phyloP scores from a whole-genome alignment of 2,113 vertebrate genomes.

The Charadrius vociferus region DNA sequence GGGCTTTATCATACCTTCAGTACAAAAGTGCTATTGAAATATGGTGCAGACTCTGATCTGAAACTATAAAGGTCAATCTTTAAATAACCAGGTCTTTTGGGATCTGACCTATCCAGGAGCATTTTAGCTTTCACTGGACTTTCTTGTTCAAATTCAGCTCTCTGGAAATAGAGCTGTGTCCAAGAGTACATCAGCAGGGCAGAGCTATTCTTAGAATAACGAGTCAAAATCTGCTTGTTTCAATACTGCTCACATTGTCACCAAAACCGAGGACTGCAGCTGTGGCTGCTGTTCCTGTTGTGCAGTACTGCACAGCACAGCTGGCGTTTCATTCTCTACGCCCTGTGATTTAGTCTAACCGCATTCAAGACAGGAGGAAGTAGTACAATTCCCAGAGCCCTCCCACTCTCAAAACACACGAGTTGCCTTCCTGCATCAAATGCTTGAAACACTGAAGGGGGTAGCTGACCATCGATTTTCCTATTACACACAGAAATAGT shows the following conservation, averaged over 20 bases:
- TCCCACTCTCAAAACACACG: conserved; percentile 34
- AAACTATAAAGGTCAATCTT: conserved; percentile 54
- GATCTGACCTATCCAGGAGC: background rate
- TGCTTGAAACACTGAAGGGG: background rate
- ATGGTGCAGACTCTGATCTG: background rate
- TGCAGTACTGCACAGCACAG: conserved; percentile 53
- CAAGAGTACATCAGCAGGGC: conserved; percentile 40
- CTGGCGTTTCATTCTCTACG: conserved; percentile 45
- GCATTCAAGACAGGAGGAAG: conserved; percentile 72
- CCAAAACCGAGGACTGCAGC: conserved; percentile 60
- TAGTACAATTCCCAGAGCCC: conserved; percentile 46
- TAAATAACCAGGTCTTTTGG: conserved; percentile 44
- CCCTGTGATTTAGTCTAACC: conserved; percentile 77
- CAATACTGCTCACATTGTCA: conserved; percentile 66
- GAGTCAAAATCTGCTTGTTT: conserved; percentile 62
- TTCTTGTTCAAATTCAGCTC: conserved; percentile 7
- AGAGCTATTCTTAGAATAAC: conserved; percentile 61
- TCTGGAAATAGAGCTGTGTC: background rate
- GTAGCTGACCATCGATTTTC: background rate
- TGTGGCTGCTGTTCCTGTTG: conserved; percentile 13
- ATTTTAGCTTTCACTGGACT: background rate
- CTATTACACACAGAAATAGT: background rate
- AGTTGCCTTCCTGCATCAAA: background rate
- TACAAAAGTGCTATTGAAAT: conserved; percentile 13
- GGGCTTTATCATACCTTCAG: background rate